A percentile compares a stretch with the other conserved stretches of the same genome.
Conservation (phyloP, 35 echinoderm and acorn worm genomes). For the Heliocidaris erythrogramma region DNA sequence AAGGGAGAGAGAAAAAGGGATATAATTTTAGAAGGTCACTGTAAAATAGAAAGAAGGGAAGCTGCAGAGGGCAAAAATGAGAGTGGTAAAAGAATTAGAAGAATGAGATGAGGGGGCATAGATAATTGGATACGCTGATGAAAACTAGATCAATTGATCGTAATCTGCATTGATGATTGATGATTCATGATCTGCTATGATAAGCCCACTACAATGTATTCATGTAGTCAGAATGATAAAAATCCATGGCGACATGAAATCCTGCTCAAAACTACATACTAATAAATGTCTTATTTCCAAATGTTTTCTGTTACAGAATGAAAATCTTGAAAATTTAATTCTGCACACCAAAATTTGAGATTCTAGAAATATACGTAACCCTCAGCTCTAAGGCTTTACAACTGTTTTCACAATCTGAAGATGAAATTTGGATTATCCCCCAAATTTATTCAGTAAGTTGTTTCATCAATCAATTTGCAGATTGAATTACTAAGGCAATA, state of each 20-base stretch:
- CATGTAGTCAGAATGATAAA: background rate
- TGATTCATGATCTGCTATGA: background rate
- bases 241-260: background rate
- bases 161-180: background rate
- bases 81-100: background rate
- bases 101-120: background rate
- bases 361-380: too few species aligned
- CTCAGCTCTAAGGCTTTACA: too few species aligned
- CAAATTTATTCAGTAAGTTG: too few species aligned
- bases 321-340: too few species aligned
- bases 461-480: too few species aligned
- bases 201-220: background rate
- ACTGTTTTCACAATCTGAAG: too few species aligned
- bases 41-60: background rate
- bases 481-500: too few species aligned
- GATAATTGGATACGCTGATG: background rate
- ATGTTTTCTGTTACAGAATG: too few species aligned
- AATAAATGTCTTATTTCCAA: too few species aligned
- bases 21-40: background rate
- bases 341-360: too few species aligned
- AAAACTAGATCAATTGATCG: slow-evolving; percentile 1
- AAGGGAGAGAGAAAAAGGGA: background rate
- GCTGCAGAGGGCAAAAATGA: background rate
- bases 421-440: too few species aligned
- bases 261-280: too few species aligned